These are phyloP conservation scores for Agrotis exclamationis DNA, from an alignment of 2,888 invertebrate genomes.

Conservation along the genomic window DNA sequence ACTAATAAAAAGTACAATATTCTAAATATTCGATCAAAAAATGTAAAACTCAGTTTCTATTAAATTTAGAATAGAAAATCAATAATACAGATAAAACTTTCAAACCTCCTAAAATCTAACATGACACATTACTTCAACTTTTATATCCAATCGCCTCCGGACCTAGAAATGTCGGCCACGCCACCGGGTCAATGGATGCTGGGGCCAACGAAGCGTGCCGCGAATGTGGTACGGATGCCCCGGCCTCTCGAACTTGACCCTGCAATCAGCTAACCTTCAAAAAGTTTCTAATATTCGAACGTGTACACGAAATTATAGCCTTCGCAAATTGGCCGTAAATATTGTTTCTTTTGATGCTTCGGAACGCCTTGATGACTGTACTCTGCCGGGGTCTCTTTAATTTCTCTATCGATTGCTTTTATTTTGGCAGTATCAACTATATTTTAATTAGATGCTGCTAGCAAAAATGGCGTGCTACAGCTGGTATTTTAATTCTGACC, in stretches of 20 bases:
- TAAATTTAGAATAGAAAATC: background rate
- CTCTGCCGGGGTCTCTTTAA: constrained; percentile 17
- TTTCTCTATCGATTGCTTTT: constrained; percentile 37
- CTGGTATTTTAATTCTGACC: constrained; percentile 13
- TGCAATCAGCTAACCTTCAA: constrained; percentile 57
- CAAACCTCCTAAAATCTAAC: background rate
- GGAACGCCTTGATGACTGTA: constrained; percentile 49
- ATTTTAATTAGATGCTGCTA: constrained; percentile 29
- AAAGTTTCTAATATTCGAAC: constrained; percentile 57
- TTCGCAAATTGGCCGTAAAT: constrained; percentile 42
- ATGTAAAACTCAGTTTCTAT: background rate
- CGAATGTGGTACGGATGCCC: constrained; percentile 69
- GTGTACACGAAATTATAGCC: constrained; percentile 53
- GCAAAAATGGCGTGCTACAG: constrained; percentile 40
- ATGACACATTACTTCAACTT: constrained; percentile 3
- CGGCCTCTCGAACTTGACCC: constrained; percentile 80
- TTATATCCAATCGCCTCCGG: constrained; percentile 21
- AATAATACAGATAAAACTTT: background rate
- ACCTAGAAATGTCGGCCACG: constrained; percentile 68
- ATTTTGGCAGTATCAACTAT: constrained; percentile 26
- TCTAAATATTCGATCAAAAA: too few species aligned
- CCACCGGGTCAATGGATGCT: constrained; percentile 76
- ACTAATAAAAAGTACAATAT: too few species aligned
- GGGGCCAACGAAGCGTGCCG: constrained; percentile 75
- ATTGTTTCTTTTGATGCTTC: constrained; percentile 38